phyloP scores from a whole-genome alignment of 2,888 invertebrate genomes.

The Pedicia rivosa region DNA sequence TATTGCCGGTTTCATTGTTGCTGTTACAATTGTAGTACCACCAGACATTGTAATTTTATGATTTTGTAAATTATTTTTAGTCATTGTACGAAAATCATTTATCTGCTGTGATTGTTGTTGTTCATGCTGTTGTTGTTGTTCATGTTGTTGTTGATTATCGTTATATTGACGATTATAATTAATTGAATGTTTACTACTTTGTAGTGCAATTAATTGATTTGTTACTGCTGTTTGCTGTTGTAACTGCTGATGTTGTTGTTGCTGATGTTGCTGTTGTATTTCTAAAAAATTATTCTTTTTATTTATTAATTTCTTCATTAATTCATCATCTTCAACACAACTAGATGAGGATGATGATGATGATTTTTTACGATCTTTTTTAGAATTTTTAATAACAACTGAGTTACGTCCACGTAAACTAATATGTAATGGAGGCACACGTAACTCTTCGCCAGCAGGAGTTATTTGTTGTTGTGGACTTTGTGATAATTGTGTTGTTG shows the following conservation, averaged over 20 bases:
- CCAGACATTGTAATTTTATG: not conserved
- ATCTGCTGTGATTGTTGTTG: not conserved
- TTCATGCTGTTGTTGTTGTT: slow-evolving; percentile 4
- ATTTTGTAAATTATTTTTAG: slow-evolving; percentile 1
- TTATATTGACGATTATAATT: slow-evolving; percentile 9
- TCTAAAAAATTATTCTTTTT: not conserved
- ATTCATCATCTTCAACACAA: not conserved
- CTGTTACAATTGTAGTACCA: not conserved
- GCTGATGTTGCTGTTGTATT: too few species aligned
- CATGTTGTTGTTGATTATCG: slow-evolving; percentile 12
- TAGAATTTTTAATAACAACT: slow-evolving; percentile 66
- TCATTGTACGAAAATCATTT: slow-evolving; percentile 15
- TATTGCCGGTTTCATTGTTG: not conserved
- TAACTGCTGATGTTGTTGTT: not conserved
- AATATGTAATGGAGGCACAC: slow-evolving; percentile 80
- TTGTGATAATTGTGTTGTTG: slow-evolving; percentile 9
- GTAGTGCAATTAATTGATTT: slow-evolving; percentile 8
- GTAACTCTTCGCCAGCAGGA: slow-evolving; percentile 43
- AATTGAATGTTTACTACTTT: slow-evolving; percentile 5
- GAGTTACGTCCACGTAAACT: slow-evolving; percentile 71
- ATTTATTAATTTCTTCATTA: not conserved
- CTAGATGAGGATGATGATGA: slow-evolving; percentile 1
- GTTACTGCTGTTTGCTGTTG: not conserved
- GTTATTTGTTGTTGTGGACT: slow-evolving; percentile 12
- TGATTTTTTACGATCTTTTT: slow-evolving; percentile 46